These are phyloP conservation scores for Andrena fulva DNA, from an alignment of 2,888 invertebrate genomes.

Conservation along the genomic window DNA sequence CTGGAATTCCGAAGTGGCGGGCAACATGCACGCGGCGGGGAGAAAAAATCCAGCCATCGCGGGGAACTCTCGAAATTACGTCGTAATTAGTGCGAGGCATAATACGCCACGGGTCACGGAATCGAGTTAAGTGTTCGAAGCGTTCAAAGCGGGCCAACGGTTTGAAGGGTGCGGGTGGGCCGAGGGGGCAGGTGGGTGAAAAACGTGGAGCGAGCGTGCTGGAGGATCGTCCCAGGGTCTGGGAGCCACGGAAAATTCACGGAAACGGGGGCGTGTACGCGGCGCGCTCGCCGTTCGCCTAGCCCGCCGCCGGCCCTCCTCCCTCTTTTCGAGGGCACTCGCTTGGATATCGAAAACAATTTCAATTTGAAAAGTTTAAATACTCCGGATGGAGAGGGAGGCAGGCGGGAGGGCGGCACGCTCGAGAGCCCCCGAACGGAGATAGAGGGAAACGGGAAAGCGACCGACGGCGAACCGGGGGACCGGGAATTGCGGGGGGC, in stretches of 20 bases:
- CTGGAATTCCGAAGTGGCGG: constrained; percentile 42
- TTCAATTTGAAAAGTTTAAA: constrained; percentile 83
- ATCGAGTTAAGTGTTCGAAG: constrained; percentile 52
- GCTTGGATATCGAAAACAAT: constrained; percentile 81
- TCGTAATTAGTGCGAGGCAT: constrained; percentile 52
- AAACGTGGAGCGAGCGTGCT: constrained; percentile 20
- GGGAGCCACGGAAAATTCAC: constrained; percentile 50
- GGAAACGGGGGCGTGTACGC: constrained; percentile 12
- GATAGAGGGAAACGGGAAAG: constrained; percentile 47
- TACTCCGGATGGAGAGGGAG: constrained; percentile 58
- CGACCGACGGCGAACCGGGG: constrained; percentile 19
- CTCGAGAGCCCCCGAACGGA: constrained; percentile 36
- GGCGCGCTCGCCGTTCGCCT: constrained; percentile 9
- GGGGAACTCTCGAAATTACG: constrained; percentile 44
- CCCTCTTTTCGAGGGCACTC: constrained; percentile 71
- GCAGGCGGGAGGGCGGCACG: constrained; percentile 27
- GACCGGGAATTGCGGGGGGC: constrained; percentile 61
- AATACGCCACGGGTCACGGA: constrained; percentile 40
- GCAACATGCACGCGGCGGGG: constrained; percentile 4
- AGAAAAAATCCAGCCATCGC: constrained; percentile 3
- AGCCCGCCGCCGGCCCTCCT: neutral
- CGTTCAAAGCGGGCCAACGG: constrained; percentile 25
- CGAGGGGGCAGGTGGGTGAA: neutral
- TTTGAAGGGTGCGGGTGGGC: neutral
- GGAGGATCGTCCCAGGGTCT: constrained; percentile 26